phyloP scores from a whole-genome alignment of 2,888 invertebrate species.

The Drosophila aldrichi region DNA sequence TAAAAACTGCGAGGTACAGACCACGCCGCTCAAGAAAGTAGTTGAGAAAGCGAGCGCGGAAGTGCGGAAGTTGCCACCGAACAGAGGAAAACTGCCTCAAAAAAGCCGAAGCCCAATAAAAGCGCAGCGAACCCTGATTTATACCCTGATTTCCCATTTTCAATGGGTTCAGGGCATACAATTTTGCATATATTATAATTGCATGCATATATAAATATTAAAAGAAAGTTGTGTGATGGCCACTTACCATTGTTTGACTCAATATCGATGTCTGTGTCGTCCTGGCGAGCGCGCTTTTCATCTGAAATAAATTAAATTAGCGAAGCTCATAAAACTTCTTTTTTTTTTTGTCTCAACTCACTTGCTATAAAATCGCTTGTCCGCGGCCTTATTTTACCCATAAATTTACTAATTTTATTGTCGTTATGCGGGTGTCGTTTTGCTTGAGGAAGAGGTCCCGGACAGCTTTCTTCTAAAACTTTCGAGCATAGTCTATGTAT shows the following conservation, averaged over 20 bases:
- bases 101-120: no score
- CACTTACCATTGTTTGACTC: conserved; percentile 83
- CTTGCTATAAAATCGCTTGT: conserved; percentile 81
- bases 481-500: conserved; percentile 94
- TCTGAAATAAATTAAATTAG: conserved; percentile 27
- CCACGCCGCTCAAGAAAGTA: no score
- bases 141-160: no score
- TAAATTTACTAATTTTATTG: conserved; percentile 90
- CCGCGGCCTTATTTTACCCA: conserved; percentile 87
- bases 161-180: no score
- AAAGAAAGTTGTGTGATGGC: no score
- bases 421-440: conserved; percentile 87
- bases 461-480: conserved; percentile 92
- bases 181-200: no score
- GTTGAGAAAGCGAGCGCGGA: no score
- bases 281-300: conserved; percentile 84
- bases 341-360: conserved; percentile 48
- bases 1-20: no score
- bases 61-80: no score
- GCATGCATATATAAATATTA: no score
- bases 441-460: conserved; percentile 88
- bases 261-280: conserved; percentile 82
- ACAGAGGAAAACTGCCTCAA: no score
- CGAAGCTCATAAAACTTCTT: neutral
- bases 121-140: no score